Conservation (phyloP, 2,797 vertebrate genomes). For the Hoplostethus atlanticus region DNA sequence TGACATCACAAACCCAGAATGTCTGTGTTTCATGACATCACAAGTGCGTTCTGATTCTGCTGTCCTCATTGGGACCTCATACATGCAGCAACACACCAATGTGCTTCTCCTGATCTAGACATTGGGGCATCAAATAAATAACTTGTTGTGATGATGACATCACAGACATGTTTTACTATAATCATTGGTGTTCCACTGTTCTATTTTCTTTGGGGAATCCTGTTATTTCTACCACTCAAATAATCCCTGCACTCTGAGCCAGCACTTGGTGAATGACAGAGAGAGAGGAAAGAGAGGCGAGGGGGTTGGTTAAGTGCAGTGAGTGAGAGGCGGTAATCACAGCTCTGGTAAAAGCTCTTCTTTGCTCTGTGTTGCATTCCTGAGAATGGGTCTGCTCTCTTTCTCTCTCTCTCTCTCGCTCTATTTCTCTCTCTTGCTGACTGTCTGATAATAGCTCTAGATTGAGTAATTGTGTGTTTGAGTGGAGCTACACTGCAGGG, state of each 20-base stretch:
- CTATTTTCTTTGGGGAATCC: constrained; percentile 70
- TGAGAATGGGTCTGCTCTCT: constrained; percentile 66
- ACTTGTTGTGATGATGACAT: constrained; percentile 45
- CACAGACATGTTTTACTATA: constrained; percentile 64
- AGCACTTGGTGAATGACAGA: constrained; percentile 76
- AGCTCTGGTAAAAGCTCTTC: constrained; percentile 84
- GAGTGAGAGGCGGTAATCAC: constrained; percentile 84
- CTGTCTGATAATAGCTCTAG: constrained; percentile 84
- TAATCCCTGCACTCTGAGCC: constrained; percentile 57
- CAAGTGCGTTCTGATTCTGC: background rate
- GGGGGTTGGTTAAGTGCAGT: constrained; percentile 83
- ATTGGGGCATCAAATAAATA: constrained; percentile 23
- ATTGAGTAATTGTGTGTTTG: constrained; percentile 89
- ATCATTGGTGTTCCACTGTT: constrained; percentile 66
- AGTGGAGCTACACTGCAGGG: constrained; percentile 79
- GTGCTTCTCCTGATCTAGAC: background rate
- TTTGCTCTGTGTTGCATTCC: constrained; percentile 71
- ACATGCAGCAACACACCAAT: background rate
- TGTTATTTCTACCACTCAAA: constrained; percentile 78
- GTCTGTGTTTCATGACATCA: constrained; percentile 4
- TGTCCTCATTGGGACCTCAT: background rate
- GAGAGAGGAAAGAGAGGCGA: constrained; percentile 62
- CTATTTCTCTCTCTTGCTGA: constrained; percentile 58
- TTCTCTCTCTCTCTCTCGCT: constrained; percentile 45
- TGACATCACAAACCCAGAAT: constrained; percentile 4